phyloP scores from a whole-genome alignment of 2,888 invertebrate species.

The Pandemis cinnamomeana region DNA sequence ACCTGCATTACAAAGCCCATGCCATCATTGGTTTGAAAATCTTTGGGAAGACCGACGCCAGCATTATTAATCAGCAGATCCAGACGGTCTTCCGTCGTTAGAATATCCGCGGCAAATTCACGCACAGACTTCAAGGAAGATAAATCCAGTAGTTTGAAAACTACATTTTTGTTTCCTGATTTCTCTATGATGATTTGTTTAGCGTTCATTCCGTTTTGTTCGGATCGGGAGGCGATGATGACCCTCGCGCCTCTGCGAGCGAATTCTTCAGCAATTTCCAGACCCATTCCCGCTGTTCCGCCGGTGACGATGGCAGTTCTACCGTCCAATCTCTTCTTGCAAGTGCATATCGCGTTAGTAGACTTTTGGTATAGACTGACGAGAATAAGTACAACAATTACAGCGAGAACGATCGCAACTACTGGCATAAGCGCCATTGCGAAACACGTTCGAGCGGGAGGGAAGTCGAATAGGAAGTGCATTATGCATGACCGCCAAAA shows the following conservation, averaged over 20 bases:
- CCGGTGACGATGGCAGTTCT: slow-evolving; percentile 73
- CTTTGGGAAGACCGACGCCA: slow-evolving; percentile 88
- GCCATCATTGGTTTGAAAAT: slow-evolving; percentile 89
- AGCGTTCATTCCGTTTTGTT: slow-evolving; percentile 66
- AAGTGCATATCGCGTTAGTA: slow-evolving; percentile 71
- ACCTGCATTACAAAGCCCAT: slow-evolving; percentile 95
- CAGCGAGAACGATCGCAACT: background rate
- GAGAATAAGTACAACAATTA: background rate
- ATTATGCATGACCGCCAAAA: too few relatives aligned
- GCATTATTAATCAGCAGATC: slow-evolving; percentile 96
- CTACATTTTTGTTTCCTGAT: slow-evolving; percentile 87
- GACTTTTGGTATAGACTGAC: slow-evolving; percentile 71
- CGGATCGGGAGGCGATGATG: slow-evolving; percentile 73
- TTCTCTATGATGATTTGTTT: slow-evolving; percentile 86
- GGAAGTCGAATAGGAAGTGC: too few relatives aligned
- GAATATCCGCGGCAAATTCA: slow-evolving; percentile 91
- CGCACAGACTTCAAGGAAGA: slow-evolving; percentile 90
- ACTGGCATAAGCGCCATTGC: too few relatives aligned
- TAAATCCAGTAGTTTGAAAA: slow-evolving; percentile 89
- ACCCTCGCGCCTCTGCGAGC: slow-evolving; percentile 73
- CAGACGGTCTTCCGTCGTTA: slow-evolving; percentile 87
- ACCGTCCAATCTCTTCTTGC: slow-evolving; percentile 68
- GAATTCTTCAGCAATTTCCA: slow-evolving; percentile 72
- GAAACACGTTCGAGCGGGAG: too few relatives aligned
- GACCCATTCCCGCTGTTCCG: slow-evolving; percentile 74